Evolutionary conservation across 2,113 vertebrate genomes (phyloP).

Genomic region (Heliornis fulica): DNA sequence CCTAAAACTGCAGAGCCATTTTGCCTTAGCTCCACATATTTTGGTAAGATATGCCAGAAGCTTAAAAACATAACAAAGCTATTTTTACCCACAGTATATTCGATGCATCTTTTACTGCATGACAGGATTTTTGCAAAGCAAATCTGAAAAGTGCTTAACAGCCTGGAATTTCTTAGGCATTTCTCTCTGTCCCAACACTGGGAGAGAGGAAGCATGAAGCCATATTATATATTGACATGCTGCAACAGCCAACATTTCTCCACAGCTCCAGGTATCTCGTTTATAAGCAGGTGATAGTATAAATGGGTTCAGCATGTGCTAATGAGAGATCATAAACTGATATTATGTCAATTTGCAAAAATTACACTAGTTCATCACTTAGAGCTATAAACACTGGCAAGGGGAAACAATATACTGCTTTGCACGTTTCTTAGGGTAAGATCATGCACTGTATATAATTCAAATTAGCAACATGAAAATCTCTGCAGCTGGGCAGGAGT

Average conservation of each 20-base stretch:
- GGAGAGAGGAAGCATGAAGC: background rate
- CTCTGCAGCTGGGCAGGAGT: slow-evolving; percentile 6
- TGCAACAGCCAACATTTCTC: background rate
- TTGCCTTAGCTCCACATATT: background rate
- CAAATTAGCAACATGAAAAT: slow-evolving; percentile 3
- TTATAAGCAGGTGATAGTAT: slow-evolving; percentile 15
- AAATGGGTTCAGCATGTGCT: background rate
- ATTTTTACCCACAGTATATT: slow-evolving; percentile 27
- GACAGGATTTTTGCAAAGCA: slow-evolving; percentile 17
- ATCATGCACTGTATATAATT: slow-evolving; percentile 12
- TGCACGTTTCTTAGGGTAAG: background rate
- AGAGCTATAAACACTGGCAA: background rate
- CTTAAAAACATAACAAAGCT: background rate
- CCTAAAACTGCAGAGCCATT: background rate
- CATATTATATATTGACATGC: background rate
- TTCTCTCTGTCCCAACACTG: background rate
- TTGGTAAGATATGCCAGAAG: background rate
- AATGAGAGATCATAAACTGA: slow-evolving; percentile 6
- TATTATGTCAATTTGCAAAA: slow-evolving; percentile 21
- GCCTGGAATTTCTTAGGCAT: background rate
- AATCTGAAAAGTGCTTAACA: slow-evolving; percentile 22
- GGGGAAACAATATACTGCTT: background rate
- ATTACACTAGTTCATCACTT: background rate
- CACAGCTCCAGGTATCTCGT: background rate
- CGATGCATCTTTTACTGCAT: background rate